Percentiles rank a stretch among this genome's conserved stretches.
Conservation (phyloP, 2,113 vertebrate species). For the Pao palembangensis region DNA sequence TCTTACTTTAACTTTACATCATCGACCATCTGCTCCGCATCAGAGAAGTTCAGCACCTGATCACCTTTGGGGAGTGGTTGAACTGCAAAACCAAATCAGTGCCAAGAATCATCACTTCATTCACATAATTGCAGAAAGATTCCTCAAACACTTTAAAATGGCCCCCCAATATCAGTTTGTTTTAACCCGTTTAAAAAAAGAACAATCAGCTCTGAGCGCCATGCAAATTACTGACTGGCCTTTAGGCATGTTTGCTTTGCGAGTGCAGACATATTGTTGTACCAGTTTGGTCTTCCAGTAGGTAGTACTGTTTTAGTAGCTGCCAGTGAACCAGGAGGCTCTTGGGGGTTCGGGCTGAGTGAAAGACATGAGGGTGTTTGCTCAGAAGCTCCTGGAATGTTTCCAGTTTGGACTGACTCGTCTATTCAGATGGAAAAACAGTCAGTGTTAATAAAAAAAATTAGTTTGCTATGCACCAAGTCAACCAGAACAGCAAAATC, state of each 20-base stretch:
- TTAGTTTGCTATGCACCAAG: not conserved
- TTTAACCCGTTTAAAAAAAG: no score
- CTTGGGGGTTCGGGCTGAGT: constrained; percentile 87
- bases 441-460: not conserved
- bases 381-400: constrained; percentile 90
- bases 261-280: constrained; percentile 18
- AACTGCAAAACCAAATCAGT: constrained; percentile 74
- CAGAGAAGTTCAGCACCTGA: constrained; percentile 94
- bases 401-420: constrained; percentile 91
- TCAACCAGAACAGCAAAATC: not conserved
- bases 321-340: constrained; percentile 94
- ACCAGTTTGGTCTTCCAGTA: constrained; percentile 95
- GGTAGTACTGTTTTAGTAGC: constrained; percentile 94
- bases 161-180: no score
- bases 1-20: constrained; percentile 91
- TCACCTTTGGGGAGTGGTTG: constrained; percentile 94
- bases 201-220: no score
- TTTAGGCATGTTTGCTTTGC: not conserved
- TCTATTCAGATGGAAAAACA: constrained; percentile 63
- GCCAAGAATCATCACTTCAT: not conserved
- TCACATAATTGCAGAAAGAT: not conserved
- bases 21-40: constrained; percentile 92
- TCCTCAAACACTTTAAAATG: no score
- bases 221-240: no score
- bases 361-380: constrained; percentile 87